Evolutionary conservation across 1,140 invertebrate species (phyloP).

Genomic region (Leptopilina boulardi): DNA sequence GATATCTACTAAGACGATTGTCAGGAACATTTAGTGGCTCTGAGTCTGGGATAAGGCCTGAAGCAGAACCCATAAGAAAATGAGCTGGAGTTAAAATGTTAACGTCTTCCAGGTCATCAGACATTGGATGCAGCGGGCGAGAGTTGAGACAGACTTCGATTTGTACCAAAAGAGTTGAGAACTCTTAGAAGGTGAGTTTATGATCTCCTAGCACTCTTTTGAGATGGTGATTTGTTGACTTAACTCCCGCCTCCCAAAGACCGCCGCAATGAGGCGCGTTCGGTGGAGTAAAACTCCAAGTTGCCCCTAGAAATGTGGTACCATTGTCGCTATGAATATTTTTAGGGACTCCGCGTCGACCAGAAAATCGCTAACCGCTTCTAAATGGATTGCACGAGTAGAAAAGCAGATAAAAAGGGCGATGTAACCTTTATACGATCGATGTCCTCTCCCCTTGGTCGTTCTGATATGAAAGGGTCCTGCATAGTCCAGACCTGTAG

Average conservation of each 20-base stretch:
- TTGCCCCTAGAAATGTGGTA: conserved; percentile 51
- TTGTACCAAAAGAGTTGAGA: background rate
- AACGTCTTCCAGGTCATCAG: background rate
- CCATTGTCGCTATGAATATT: conserved; percentile 53
- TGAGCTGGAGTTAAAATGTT: conserved; percentile 19
- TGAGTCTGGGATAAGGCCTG: background rate
- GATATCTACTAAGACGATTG: conserved; percentile 47
- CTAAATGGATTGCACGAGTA: conserved; percentile 65
- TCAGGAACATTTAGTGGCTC: background rate
- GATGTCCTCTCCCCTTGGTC: conserved; percentile 43
- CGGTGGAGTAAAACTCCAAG: conserved; percentile 39
- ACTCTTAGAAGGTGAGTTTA: conserved; percentile 12
- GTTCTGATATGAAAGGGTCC: conserved; percentile 61
- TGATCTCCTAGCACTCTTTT: conserved; percentile 5
- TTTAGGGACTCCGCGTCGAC: conserved; percentile 40
- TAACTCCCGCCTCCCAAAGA: too few species aligned
- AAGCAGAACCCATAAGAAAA: background rate
- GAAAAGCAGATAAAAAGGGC: conserved; percentile 53
- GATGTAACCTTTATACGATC: conserved; percentile 57
- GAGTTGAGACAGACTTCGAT: conserved; percentile 25
- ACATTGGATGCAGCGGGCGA: background rate
- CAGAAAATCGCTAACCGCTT: conserved; percentile 56
- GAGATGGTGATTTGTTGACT: conserved; percentile 39
- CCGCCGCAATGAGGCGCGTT: conserved; percentile 32
- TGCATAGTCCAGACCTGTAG: conserved; percentile 62